Evolutionary conservation across 2,888 invertebrate genomes (phyloP), one percentile per base, ranked within the genome.

Genomic region (Siphonodentalium dalli): DNA sequence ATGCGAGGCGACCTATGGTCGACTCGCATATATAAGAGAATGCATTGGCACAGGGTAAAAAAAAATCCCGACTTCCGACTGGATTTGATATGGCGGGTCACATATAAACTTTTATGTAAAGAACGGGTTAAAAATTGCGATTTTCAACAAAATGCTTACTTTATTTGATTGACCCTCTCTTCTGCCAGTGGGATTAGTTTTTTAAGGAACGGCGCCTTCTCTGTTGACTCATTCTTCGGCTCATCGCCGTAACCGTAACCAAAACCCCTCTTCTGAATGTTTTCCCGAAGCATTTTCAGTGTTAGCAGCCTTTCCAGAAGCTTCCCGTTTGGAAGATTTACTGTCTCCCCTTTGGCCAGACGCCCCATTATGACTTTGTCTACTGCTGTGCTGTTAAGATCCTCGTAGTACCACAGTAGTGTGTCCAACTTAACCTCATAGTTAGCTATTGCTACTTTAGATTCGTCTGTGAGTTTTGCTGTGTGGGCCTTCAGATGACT

Each of bases 401-500:
- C 79, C 58, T 81, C 80, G 64, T 81, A 81, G 46, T 56, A 78
- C 79, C 80, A 80, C n/a, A 80, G 44, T 9, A 80, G 61, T 13
- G 74, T 73, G 53, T 79, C 78, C 24, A 80, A 60, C 40, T 72
- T 75, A 2, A 61, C 48, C 52, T 74, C 73, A 41, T 71, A 67
- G 4, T 49, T 52, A 5, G 79, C 78, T 28, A 81, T 74, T 26
- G 63, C 63, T 9, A 58, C 64, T 52, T 81, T 81, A 0, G 77
- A 71, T n/a, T 71, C 67, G 5, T 62, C 54, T 3, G 69, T 77
- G 44, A 81, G 62, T 3, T 63, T 50, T 11, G 48, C 54, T 26
- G 69, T 65, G 37, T 63, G 60, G 31, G 65, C 39, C 46, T 74
- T 77, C 3, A 77, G 47, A 26, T 75, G 70, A 41, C 67, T 71